Evolutionary conservation across 1,140 invertebrate species (phyloP).

Genomic region (Calycopis cecrops): DNA sequence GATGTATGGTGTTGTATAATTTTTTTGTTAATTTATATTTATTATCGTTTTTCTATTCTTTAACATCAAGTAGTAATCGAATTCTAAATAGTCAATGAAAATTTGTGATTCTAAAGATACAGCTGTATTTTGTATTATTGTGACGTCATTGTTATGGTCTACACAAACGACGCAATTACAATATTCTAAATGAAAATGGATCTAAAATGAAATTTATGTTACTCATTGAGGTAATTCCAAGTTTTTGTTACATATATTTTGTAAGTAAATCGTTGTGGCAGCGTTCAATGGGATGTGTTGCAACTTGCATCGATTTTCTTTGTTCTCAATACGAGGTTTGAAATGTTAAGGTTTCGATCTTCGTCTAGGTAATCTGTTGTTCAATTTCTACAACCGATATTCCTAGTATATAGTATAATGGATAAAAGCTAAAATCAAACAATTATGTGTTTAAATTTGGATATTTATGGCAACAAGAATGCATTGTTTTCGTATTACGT

Average conservation of each 20-base stretch:
- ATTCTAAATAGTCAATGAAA: constrained; percentile 4
- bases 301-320: constrained; percentile 64
- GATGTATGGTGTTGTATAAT: constrained; percentile 60
- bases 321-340: constrained; percentile 49
- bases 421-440: no score
- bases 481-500: constrained; percentile 12
- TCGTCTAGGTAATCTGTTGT: no score
- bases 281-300: background rate
- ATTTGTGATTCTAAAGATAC: constrained; percentile 27
- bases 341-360: background rate
- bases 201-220: constrained; percentile 72
- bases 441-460: background rate
- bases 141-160: constrained; percentile 74
- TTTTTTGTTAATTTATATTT: constrained; percentile 56
- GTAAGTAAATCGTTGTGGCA: background rate
- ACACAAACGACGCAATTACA: constrained; percentile 71
- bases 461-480: background rate
- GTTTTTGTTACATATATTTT: constrained; percentile 23
- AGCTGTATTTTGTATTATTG: constrained; percentile 48
- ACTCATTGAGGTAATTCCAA: constrained; percentile 51
- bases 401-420: no score
- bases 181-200: constrained; percentile 63
- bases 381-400: no score
- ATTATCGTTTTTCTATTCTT: constrained; percentile 50
- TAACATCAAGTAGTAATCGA: constrained; percentile 38